Base-by-base conservation (phyloP, 1,140 invertebrate species). In the Papilio glaucus region DNA sequence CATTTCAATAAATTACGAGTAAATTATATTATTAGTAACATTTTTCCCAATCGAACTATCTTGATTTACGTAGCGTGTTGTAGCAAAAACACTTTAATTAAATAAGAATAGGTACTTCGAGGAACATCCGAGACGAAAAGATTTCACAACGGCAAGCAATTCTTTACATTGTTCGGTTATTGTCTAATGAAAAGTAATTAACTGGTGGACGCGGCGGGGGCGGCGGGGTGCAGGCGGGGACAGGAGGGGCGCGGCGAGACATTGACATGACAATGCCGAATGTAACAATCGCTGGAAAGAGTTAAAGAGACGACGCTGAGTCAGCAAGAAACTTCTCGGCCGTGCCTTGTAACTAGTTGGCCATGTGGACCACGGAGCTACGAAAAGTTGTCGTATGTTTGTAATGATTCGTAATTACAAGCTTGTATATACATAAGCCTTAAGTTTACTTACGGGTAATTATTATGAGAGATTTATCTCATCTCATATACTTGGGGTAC, bases 121-220 rank as follows among this genome's bases (percentile, higher is more conserved):
- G 12, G 10, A 26, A 61, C 29, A 33, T 21, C 29, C 12, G 65
- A 67, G 49, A 29, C 57, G 10, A 42, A 42, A 21, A 18, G 37
- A 80, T 85, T 81, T 80, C 78, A 81, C 80, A 84, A 83, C 71
- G 72, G 65, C 71, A 49, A 65, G 65, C 70, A 72, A 74, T 74
- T 73, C 76, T 75, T 74, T 69, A 79, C 72, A 80, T 77, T 71
- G 72, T 62, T 71, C 71, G 80, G 77, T 83, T 88, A 92, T 91
- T 91, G 89, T 91, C 84, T 92, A 90, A 92, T 91, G 87, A 92
- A 92, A 92, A 92, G 88, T 92, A 92, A 92, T 92, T 92, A 92
- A 91, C 86, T 82, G 78, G 75, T 75, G 77, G 82, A 33, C 53
- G 62, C 18, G 45, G 76, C 75, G 65, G 53, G 67, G 26, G 15